These are phyloP conservation scores for Euspilapteryx auroguttella DNA, from an alignment of 2,888 invertebrate species.

Conservation along the genomic window DNA sequence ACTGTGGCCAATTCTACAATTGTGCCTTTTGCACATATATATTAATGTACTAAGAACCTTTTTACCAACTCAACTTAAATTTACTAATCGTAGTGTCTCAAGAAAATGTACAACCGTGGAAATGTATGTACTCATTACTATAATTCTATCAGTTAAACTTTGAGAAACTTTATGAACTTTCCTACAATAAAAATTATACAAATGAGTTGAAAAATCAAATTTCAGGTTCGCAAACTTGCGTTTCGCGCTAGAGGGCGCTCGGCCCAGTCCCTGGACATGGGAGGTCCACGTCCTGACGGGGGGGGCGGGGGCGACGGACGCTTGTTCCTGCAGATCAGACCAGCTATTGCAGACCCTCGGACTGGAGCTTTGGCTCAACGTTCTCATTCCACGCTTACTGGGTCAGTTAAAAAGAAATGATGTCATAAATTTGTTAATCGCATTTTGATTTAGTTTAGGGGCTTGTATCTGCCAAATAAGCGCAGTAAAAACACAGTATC, in stretches of 20 bases:
- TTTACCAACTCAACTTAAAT: no score
- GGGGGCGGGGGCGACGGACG: slow-evolving; percentile 37
- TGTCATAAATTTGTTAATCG: no score
- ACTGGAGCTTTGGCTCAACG: slow-evolving; percentile 30
- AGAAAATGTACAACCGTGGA: slow-evolving; percentile 47
- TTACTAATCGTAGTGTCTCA: background rate
- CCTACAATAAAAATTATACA: background rate
- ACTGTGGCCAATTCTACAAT: no score
- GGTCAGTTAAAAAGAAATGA: no score
- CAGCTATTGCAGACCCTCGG: slow-evolving; percentile 41
- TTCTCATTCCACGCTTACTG: slow-evolving; percentile 52
- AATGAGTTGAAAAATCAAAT: no score
- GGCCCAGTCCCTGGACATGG: slow-evolving; percentile 44
- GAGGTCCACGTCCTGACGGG: slow-evolving; percentile 21
- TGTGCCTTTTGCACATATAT: no score
- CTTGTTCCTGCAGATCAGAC: slow-evolving; percentile 45
- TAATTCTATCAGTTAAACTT: no score
- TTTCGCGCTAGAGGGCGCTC: slow-evolving; percentile 51
- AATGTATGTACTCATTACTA: slow-evolving; percentile 44
- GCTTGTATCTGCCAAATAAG: slow-evolving; percentile 1
- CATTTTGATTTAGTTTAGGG: no score
- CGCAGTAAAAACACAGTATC: no score
- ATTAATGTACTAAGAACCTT: no score
- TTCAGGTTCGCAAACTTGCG: slow-evolving; percentile 46
- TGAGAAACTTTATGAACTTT: background rate